Evolutionary conservation across 2,113 vertebrate genomes (phyloP).

Genomic region (Dipodomys ordii): DNA sequence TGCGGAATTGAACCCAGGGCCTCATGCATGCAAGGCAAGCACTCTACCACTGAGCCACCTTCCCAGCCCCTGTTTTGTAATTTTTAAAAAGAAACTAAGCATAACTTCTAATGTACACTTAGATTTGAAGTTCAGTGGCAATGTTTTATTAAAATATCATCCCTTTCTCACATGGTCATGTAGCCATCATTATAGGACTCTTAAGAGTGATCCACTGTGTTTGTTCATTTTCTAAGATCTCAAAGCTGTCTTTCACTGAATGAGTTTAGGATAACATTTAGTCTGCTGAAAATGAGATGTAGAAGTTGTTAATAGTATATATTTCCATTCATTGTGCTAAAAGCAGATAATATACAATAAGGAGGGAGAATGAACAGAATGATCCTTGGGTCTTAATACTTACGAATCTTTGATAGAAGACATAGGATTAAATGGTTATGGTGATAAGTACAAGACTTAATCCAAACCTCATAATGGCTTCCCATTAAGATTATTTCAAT

Average conservation of each 20-base stretch:
- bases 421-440: slow-evolving; percentile 49
- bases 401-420: slow-evolving; percentile 24
- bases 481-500: slow-evolving; percentile 62
- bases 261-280: background rate
- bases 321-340: slow-evolving; percentile 23
- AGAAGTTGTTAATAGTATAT: background rate
- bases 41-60: too few relatives aligned
- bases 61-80: background rate
- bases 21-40: too few relatives aligned
- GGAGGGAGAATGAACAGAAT: background rate
- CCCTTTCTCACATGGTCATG: background rate
- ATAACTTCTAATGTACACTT: background rate
- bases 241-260: slow-evolving; percentile 7
- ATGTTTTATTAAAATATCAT: slow-evolving; percentile 6
- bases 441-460: slow-evolving; percentile 57
- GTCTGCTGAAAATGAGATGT: slow-evolving; percentile 32
- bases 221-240: slow-evolving; percentile 13
- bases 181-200: background rate
- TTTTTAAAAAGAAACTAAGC: background rate
- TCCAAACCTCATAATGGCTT: slow-evolving; percentile 55
- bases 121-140: slow-evolving; percentile 39
- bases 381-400: slow-evolving; percentile 12
- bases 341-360: background rate
- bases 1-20: too few relatives aligned
- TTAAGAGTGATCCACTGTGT: background rate